A percentile compares a stretch with the other conserved stretches of the same genome.
Conservation (phyloP, 2,888 invertebrate species). For the Drosophila mimetica region DNA sequence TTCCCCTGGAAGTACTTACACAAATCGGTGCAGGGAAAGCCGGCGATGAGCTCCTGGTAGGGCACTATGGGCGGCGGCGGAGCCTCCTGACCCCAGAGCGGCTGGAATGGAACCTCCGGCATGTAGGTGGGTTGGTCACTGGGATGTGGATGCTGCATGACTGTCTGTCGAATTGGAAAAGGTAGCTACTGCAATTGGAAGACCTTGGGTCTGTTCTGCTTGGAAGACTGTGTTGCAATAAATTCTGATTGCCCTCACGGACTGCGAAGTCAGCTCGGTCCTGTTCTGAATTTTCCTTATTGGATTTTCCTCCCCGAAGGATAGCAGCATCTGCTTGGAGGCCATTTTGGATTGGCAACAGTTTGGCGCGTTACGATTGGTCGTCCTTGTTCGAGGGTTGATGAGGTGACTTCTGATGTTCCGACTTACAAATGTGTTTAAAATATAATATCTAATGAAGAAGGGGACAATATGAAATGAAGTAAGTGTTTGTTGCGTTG, state of each 20-base stretch:
- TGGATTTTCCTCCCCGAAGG: slow-evolving; percentile 67
- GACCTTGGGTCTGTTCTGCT: slow-evolving; percentile 60
- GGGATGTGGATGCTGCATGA: slow-evolving; percentile 84
- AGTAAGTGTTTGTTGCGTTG: no score
- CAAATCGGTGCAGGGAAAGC: slow-evolving; percentile 89
- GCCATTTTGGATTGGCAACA: slow-evolving; percentile 81
- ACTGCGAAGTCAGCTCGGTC: slow-evolving; percentile 29
- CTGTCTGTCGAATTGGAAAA: slow-evolving; percentile 17
- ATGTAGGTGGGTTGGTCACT: slow-evolving; percentile 82
- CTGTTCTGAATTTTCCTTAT: slow-evolving; percentile 49
- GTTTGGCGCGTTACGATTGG: slow-evolving; percentile 70
- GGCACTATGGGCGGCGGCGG: slow-evolving; percentile 86
- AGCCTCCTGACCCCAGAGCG: slow-evolving; percentile 85
- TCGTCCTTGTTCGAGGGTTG: slow-evolving; percentile 18
- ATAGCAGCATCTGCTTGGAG: slow-evolving; percentile 44
- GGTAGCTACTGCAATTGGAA: slow-evolving; percentile 28
- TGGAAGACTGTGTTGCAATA: slow-evolving; percentile 70
- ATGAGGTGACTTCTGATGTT: background rate
- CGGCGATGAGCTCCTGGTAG: slow-evolving; percentile 90
- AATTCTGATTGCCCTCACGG: slow-evolving; percentile 49
- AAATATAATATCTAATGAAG: no score
- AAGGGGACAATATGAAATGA: no score
- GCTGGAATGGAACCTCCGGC: slow-evolving; percentile 84
- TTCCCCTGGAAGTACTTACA: slow-evolving; percentile 80
- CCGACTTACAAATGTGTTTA: background rate